These are phyloP conservation scores for Rhabdophis nuchalis DNA, from an alignment of 2,797 vertebrate species.

Conservation along the genomic window DNA sequence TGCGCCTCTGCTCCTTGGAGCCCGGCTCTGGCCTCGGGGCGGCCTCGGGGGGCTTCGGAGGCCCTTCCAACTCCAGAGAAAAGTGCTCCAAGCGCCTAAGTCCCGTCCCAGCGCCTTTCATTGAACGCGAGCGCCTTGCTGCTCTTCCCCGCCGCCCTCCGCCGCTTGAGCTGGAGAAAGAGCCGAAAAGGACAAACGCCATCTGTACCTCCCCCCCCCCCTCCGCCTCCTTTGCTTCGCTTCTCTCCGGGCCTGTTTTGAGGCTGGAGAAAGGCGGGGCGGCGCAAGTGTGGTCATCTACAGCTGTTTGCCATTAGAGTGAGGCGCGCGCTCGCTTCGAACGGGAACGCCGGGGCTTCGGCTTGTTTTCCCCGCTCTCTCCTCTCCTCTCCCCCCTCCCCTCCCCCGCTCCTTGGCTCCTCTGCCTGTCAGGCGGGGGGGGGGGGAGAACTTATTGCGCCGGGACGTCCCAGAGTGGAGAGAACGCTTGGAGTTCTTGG, in stretches of 20 bases:
- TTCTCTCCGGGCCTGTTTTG: neutral
- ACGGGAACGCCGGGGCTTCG: neutral
- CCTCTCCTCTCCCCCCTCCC: neutral
- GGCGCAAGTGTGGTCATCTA: neutral
- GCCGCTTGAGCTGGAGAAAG: neutral
- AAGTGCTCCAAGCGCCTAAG: neutral
- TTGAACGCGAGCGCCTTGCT: neutral
- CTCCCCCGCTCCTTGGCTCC: too few relatives aligned
- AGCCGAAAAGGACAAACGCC: neutral
- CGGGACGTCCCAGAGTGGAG: neutral
- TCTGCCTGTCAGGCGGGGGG: neutral
- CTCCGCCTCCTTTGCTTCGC: neutral
- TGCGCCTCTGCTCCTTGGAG: neutral
- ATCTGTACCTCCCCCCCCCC: neutral
- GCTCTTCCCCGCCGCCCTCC: neutral
- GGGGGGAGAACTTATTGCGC: neutral
- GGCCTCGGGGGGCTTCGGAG: neutral
- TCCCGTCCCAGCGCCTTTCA: neutral
- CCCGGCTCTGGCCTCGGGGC: neutral
- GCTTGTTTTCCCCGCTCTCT: neutral
- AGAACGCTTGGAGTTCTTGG: neutral
- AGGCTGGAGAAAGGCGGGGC: neutral
- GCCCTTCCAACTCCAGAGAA: neutral
- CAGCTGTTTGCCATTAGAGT: slow-evolving; percentile 25
- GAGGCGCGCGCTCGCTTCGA: neutral